phyloP scores from a whole-genome alignment of 2,888 invertebrate species.

The Trissolcus japonicus region DNA sequence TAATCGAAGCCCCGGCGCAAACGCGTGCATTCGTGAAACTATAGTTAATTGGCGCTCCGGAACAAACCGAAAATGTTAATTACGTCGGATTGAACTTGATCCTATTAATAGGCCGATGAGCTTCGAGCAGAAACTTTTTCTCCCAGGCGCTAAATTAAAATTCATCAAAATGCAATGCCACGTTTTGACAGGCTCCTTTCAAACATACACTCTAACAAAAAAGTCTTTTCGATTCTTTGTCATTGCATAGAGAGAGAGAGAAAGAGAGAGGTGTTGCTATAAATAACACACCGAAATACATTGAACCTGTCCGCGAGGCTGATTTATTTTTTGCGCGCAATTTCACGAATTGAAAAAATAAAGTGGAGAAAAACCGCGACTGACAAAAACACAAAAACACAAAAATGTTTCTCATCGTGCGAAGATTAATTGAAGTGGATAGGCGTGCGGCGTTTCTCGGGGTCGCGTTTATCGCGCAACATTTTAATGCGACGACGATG shows the following conservation, averaged over 20 bases:
- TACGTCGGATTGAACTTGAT: not conserved
- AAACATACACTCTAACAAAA: too few species aligned
- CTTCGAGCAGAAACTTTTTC: not conserved
- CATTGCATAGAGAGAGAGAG: too few species aligned
- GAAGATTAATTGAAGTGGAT: too few species aligned
- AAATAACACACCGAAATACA: not conserved
- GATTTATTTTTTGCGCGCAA: constrained; percentile 7
- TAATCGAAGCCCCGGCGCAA: constrained; percentile 54
- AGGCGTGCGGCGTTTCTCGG: constrained; percentile 25
- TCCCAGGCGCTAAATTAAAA: too few species aligned
- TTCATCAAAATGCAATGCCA: not conserved
- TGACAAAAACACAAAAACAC: not conserved
- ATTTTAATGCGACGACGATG: constrained; percentile 55
- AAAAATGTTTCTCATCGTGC: too few species aligned
- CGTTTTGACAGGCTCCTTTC: not conserved
- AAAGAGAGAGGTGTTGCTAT: too few species aligned
- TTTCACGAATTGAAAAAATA: constrained; percentile 8
- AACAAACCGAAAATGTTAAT: constrained; percentile 51
- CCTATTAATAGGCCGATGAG: constrained; percentile 2
- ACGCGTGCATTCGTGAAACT: constrained; percentile 53
- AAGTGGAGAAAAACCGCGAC: not conserved
- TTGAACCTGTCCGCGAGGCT: not conserved
- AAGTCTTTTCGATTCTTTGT: too few species aligned
- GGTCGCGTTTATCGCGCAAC: constrained; percentile 45
- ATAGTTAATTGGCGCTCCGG: constrained; percentile 57